Percentiles rank a stretch among this genome's conserved stretches.
phyloP scores from a whole-genome alignment of 2,888 invertebrate genomes.

The Scaptomyza parva region DNA sequence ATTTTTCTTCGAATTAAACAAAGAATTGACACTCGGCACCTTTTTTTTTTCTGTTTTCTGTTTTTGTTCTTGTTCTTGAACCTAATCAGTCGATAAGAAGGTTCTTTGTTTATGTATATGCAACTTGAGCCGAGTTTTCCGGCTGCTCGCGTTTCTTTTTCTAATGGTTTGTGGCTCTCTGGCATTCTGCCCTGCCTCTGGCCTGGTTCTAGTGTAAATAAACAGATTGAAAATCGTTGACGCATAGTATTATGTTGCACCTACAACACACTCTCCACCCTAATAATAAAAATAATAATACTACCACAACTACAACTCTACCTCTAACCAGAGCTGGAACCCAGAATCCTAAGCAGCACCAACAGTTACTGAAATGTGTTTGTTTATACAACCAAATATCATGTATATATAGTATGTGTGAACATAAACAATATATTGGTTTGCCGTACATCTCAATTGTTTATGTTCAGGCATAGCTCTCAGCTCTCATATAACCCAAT shows the following conservation, averaged over 20 bases:
- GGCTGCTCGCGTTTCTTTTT: conserved; percentile 39
- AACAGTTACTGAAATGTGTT: conserved; percentile 28
- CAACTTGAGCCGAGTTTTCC: conserved; percentile 54
- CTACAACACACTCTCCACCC: conserved; percentile 15
- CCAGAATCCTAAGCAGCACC: conserved; percentile 24
- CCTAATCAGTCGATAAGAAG: background rate
- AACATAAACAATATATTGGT: conserved; percentile 39
- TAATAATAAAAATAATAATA: conserved; percentile 4
- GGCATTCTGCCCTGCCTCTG: conserved; percentile 23
- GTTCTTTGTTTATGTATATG: conserved; percentile 45
- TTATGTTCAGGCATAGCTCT: conserved; percentile 46
- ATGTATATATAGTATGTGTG: too few species aligned
- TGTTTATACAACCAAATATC: conserved; percentile 27
- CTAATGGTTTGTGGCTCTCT: conserved; percentile 21
- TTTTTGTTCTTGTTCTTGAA: too few species aligned
- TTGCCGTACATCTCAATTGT: conserved; percentile 32
- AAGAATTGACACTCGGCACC: conserved; percentile 21
- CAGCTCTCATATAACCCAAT: conserved; percentile 51
- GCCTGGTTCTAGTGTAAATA: conserved; percentile 38
- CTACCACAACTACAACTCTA: conserved; percentile 6
- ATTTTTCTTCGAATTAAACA: conserved; percentile 18
- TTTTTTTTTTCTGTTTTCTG: too few species aligned
- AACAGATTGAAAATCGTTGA: conserved; percentile 35
- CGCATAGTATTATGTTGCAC: conserved; percentile 70
- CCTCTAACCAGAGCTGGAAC: conserved; percentile 11